Conservation (phyloP, 1,140 invertebrate species). For the Orius laevigatus region DNA sequence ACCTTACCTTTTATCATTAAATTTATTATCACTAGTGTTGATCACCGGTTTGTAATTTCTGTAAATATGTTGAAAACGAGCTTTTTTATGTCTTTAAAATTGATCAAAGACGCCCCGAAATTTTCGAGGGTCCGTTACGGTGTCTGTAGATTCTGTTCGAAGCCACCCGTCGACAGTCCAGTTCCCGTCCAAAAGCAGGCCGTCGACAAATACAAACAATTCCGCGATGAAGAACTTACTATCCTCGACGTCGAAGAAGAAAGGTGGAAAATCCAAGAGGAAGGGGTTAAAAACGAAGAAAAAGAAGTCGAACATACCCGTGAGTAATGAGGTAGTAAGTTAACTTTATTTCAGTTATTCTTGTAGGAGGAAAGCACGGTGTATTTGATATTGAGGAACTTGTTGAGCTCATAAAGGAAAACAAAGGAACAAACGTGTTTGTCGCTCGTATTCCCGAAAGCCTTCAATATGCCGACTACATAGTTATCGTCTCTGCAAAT, state of each 20-base stretch:
- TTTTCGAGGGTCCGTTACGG: too few species aligned
- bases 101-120: too few species aligned
- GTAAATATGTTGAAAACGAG: too few species aligned
- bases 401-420: conserved; percentile 51
- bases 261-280: too few species aligned
- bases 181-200: background rate
- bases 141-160: too few species aligned
- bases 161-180: too few species aligned
- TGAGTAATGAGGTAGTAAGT: background rate
- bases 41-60: too few species aligned
- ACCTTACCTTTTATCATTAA: too few species aligned
- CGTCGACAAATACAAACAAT: background rate
- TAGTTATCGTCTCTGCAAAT: conserved; percentile 57
- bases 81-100: too few species aligned
- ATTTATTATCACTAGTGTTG: too few species aligned
- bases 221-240: background rate
- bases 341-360: conserved; percentile 13
- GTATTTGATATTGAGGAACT: conserved; percentile 80
- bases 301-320: too few species aligned
- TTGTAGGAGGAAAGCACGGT: conserved; percentile 55
- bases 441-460: conserved; percentile 57
- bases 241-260: background rate
- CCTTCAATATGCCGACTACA: conserved; percentile 62
- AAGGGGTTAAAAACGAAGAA: background rate
- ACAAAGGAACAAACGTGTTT: conserved; percentile 67